A percentile compares a stretch with the other conserved stretches of the same genome.
Conservation (phyloP, 2,888 invertebrate genomes). For the Eudasyphora cyanicolor region DNA sequence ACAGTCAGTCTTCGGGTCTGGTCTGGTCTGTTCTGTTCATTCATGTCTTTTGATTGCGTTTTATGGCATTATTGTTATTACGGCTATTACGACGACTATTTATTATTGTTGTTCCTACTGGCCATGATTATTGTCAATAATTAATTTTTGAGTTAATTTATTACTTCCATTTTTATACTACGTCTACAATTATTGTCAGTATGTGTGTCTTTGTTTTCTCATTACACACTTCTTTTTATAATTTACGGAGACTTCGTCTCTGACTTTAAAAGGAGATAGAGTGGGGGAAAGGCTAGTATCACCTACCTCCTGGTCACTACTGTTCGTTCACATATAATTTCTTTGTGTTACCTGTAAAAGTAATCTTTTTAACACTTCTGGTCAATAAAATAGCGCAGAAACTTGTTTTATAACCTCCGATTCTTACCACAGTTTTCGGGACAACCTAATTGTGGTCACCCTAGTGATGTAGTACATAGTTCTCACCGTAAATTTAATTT, state of each 20-base stretch:
- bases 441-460: too few species aligned
- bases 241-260: not conserved
- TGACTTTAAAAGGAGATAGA: not conserved
- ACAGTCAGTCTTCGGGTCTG: too few species aligned
- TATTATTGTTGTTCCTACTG: not conserved
- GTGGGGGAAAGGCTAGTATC: not conserved
- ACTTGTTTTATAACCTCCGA: too few species aligned
- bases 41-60: not conserved
- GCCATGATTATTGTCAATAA: constrained; percentile 3
- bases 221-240: not conserved
- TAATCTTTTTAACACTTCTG: too few species aligned
- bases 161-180: not conserved
- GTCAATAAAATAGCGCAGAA: too few species aligned
- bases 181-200: not conserved
- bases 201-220: not conserved
- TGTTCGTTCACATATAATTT: too few species aligned
- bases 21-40: too few species aligned
- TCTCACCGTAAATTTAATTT: too few species aligned
- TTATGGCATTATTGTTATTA: not conserved
- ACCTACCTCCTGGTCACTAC: not conserved
- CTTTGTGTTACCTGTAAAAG: too few species aligned
- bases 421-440: too few species aligned
- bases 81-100: not conserved
- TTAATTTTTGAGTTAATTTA: constrained; percentile 31
- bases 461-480: too few species aligned